Evolutionary conservation across 2,888 invertebrate species (phyloP).

Genomic region (Dynastes maya): DNA sequence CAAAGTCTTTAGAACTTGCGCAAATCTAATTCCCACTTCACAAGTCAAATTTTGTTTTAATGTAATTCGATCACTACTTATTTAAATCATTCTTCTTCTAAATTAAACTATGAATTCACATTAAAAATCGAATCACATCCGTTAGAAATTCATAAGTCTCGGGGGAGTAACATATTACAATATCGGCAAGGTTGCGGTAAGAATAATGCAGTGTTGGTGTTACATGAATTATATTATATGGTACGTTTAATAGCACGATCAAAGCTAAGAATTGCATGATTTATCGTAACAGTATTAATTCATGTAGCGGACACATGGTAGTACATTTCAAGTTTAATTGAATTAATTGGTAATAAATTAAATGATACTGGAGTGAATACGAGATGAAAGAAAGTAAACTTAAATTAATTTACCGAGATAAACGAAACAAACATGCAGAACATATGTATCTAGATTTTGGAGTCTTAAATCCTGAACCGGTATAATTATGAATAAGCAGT

Average conservation of each 20-base stretch:
- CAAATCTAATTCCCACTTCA: too few species aligned
- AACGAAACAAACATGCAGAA: background rate
- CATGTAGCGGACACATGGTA: background rate
- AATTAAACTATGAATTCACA: too few species aligned
- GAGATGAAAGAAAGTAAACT: background rate
- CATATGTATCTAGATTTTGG: background rate
- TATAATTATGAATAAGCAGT: too few species aligned
- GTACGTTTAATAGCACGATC: background rate
- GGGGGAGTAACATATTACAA: background rate
- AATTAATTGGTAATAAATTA: slow-evolving; percentile 20
- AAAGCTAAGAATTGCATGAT: background rate
- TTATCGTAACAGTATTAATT: background rate
- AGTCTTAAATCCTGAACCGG: too few species aligned
- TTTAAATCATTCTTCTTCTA: too few species aligned
- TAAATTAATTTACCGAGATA: background rate
- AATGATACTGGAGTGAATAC: background rate
- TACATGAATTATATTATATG: slow-evolving; percentile 5
- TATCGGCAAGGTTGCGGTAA: slow-evolving; percentile 7
- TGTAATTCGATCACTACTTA: too few species aligned
- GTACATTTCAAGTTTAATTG: background rate
- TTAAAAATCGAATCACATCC: too few species aligned
- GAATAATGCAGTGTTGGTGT: slow-evolving; percentile 1
- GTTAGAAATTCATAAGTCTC: background rate
- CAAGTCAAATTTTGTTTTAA: too few species aligned
- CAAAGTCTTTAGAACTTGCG: too few species aligned